Evolutionary conservation across 2,113 vertebrate species (phyloP).

Genomic region (Tyrannus savana): DNA sequence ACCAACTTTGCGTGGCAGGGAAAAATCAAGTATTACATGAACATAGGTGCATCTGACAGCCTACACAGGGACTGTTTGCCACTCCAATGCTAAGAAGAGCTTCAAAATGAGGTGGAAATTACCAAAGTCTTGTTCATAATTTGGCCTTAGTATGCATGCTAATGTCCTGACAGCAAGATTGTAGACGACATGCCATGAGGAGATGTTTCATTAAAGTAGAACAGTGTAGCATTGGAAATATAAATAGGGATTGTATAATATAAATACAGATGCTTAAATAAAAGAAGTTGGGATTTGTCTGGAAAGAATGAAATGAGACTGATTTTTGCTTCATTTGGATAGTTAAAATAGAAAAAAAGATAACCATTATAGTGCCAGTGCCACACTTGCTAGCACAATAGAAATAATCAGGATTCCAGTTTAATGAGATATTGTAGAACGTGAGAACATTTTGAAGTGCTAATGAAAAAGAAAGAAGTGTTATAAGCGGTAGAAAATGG

Average conservation of each 20-base stretch:
- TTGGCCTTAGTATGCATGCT: background rate
- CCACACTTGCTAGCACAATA: conserved; percentile 17
- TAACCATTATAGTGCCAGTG: background rate
- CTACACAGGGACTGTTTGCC: background rate
- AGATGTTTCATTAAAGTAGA: background rate
- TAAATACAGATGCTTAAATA: background rate
- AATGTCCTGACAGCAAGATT: background rate
- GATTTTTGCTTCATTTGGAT: conserved; percentile 42
- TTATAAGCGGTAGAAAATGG: background rate
- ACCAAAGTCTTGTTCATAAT: background rate
- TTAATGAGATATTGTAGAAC: conserved; percentile 21
- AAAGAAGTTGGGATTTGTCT: background rate
- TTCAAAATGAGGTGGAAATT: background rate
- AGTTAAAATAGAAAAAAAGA: background rate
- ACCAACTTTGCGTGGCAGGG: background rate
- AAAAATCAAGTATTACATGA: background rate
- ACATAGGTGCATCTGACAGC: background rate
- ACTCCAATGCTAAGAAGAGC: background rate
- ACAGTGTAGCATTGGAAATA: background rate
- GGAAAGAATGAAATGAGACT: background rate
- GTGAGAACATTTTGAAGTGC: conserved; percentile 27
- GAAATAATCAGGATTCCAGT: conserved; percentile 47
- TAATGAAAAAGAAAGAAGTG: conserved; percentile 21
- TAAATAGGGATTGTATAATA: background rate
- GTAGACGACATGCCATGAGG: background rate